These are phyloP conservation scores for Chaetodon trifascialis DNA, from an alignment of 2,113 vertebrate genomes.

Conservation along the genomic window DNA sequence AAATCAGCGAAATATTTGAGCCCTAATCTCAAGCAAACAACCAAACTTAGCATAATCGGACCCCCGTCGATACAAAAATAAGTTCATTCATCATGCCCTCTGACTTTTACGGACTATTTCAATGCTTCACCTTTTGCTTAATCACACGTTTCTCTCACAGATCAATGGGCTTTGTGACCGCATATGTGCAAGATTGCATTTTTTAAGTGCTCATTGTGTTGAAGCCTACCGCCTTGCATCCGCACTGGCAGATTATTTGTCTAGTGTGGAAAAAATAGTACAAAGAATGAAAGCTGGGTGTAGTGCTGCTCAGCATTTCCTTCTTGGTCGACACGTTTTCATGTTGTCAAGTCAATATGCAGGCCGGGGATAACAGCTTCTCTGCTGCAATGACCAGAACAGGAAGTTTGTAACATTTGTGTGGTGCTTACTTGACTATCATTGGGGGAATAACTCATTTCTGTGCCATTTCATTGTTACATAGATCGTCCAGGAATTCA, in stretches of 20 bases:
- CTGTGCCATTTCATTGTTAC: constrained; percentile 64
- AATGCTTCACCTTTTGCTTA: constrained; percentile 7
- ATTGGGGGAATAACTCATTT: constrained; percentile 24
- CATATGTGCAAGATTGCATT: constrained; percentile 43
- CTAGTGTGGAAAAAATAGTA: background rate
- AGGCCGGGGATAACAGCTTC: background rate
- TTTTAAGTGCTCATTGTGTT: background rate
- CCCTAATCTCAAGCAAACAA: constrained; percentile 28
- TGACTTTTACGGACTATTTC: constrained; percentile 11
- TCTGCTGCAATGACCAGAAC: constrained; percentile 10
- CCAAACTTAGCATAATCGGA: constrained; percentile 39
- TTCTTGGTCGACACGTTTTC: constrained; percentile 23
- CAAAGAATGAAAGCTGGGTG: background rate
- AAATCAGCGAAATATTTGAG: constrained; percentile 29
- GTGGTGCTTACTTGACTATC: constrained; percentile 26
- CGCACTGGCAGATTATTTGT: constrained; percentile 21
- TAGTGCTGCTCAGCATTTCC: constrained; percentile 34
- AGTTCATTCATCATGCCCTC: background rate
- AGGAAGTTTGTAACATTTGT: background rate
- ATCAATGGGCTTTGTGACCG: constrained; percentile 13
- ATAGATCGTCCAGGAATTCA: constrained; percentile 98
- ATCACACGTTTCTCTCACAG: constrained; percentile 21
- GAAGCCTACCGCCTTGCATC: constrained; percentile 1
- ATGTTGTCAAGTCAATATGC: constrained; percentile 21
- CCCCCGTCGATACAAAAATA: constrained; percentile 7